Evolutionary conservation across 64 coral and sea anemone species (phyloP).

Genomic region (Astreopora myriophthalma): DNA sequence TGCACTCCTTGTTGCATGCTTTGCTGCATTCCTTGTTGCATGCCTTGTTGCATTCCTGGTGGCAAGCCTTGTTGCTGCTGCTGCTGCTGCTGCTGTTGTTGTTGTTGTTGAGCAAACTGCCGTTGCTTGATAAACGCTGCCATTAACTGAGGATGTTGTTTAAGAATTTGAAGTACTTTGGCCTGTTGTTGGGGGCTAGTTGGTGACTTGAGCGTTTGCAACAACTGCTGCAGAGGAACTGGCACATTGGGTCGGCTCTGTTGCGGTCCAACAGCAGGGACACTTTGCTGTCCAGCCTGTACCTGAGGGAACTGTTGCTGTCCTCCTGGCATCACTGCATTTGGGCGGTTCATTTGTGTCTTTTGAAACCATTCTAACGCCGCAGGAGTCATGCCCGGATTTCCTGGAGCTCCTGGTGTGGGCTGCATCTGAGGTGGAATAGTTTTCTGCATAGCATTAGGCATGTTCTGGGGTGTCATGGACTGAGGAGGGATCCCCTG

Average conservation of each 20-base stretch:
- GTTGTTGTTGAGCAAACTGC: conserved; percentile 49
- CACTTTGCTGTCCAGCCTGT: conserved; percentile 27
- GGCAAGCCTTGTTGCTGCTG: conserved; percentile 64
- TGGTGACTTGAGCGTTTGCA: conserved; percentile 71
- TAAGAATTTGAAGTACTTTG: conserved; percentile 87
- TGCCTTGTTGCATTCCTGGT: conserved; percentile 42
- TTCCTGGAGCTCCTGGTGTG: neutral
- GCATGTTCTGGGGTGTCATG: conserved; percentile 27
- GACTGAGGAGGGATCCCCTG: conserved; percentile 28
- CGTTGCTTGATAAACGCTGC: conserved; percentile 77
- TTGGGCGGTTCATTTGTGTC: conserved; percentile 46
- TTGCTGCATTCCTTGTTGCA: conserved; percentile 69
- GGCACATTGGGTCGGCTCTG: conserved; percentile 66
- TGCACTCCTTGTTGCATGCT: conserved; percentile 72
- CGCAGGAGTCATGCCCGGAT: conserved; percentile 22
- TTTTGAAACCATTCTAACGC: conserved; percentile 37
- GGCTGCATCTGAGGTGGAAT: conserved; percentile 60
- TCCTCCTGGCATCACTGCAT: conserved; percentile 36
- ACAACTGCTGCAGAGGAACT: conserved; percentile 78
- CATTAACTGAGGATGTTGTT: conserved; percentile 90
- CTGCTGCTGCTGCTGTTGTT: conserved; percentile 81
- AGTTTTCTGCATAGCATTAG: conserved; percentile 33
- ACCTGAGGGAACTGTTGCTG: conserved; percentile 59
- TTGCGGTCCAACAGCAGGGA: conserved; percentile 56
- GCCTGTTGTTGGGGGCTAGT: conserved; percentile 78